Evolutionary conservation across 2,113 vertebrate genomes (phyloP).

Genomic region (Microcebus jonahi): DNA sequence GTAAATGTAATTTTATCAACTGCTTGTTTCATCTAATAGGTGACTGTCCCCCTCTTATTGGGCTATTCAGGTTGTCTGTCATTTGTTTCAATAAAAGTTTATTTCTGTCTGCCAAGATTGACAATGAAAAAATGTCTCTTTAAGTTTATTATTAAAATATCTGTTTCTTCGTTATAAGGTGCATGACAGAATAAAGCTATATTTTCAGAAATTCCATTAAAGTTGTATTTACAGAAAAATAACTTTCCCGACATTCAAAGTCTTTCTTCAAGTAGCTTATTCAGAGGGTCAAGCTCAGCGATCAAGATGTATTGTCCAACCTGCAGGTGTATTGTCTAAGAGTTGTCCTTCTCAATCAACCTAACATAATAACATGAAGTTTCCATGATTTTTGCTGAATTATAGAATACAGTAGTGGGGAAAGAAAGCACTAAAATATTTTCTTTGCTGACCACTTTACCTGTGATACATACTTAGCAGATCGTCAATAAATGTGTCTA

Average conservation of each 20-base stretch:
- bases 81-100: neutral
- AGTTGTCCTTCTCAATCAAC: neutral
- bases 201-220: neutral
- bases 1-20: neutral
- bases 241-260: neutral
- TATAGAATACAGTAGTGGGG: neutral
- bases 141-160: neutral
- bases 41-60: neutral
- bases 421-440: neutral
- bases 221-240: neutral
- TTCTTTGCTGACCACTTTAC: neutral
- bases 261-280: neutral
- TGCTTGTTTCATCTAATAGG: neutral
- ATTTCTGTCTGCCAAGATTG: neutral
- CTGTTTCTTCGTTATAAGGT: neutral
- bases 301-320: neutral
- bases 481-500: neutral
- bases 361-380: neutral
- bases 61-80: neutral
- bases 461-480: neutral
- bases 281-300: neutral
- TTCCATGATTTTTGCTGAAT: neutral
- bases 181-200: neutral
- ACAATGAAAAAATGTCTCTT: neutral
- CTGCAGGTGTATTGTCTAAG: neutral